A percentile compares a stretch with the other conserved stretches of the same genome.
These are phyloP conservation scores for Spodoptera littoralis DNA, from an alignment of 2,888 invertebrate species.

Conservation along the genomic window DNA sequence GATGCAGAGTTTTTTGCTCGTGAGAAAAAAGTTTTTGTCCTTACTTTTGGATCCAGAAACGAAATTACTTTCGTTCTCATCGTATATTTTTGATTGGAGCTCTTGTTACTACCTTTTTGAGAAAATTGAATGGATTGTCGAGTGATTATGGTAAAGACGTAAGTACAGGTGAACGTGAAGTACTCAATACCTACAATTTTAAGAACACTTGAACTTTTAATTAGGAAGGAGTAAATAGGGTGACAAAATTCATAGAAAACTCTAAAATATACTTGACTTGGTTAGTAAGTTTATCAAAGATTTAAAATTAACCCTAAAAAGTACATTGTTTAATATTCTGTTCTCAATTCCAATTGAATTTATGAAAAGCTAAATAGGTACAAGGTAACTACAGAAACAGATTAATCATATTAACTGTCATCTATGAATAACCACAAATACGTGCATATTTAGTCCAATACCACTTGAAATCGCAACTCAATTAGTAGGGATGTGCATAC, in stretches of 20 bases:
- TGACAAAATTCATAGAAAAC: no score
- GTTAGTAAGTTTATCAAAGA: no score
- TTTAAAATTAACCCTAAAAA: no score
- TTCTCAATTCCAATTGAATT: no score
- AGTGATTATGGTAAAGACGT: slow-evolving; percentile 9
- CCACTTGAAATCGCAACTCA: background rate
- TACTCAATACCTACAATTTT: background rate
- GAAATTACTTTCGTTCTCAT: slow-evolving; percentile 54
- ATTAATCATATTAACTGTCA: background rate
- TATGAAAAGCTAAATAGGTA: no score
- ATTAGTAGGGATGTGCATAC: slow-evolving; percentile 14
- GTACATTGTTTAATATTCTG: no score
- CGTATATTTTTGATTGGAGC: slow-evolving; percentile 16
- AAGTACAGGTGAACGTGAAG: background rate
- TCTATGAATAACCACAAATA: no score
- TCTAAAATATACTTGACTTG: no score
- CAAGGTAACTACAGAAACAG: background rate
- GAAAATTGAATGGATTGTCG: background rate
- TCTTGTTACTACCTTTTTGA: slow-evolving; percentile 18
- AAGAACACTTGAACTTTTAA: background rate
- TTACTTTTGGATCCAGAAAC: slow-evolving; percentile 13
- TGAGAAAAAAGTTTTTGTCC: slow-evolving; percentile 36
- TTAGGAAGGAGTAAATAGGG: no score
- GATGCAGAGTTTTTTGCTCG: slow-evolving; percentile 38
- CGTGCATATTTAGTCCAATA: no score